Evolutionary conservation across 1,140 invertebrate genomes (phyloP).

Genomic region (Ladona fulva): DNA sequence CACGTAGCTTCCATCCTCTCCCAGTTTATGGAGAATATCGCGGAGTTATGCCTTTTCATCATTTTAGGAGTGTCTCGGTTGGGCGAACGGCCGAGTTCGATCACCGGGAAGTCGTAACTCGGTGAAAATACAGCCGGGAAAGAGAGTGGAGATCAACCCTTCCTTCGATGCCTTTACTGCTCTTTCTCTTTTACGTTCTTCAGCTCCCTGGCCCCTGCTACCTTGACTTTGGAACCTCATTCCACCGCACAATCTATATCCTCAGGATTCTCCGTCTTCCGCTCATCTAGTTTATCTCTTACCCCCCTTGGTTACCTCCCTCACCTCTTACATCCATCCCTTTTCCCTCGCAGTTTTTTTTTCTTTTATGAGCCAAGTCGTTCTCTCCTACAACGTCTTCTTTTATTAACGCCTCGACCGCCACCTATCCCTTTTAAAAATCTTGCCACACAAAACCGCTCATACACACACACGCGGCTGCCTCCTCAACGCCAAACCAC

Average conservation of each 20-base stretch:
- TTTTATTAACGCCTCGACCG: neutral
- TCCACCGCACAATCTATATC: too few species aligned
- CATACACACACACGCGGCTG: neutral
- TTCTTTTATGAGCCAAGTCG: neutral
- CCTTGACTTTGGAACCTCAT: neutral
- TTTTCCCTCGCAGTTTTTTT: neutral
- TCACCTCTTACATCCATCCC: neutral
- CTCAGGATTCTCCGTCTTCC: neutral
- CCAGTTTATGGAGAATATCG: too few species aligned
- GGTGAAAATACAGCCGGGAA: neutral
- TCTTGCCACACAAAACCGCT: neutral
- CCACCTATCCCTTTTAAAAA: conserved; percentile 3
- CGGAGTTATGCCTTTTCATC: neutral
- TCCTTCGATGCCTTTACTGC: neutral
- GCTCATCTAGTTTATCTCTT: neutral
- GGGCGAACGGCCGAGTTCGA: neutral
- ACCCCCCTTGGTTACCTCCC: neutral
- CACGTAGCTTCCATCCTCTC: too few species aligned
- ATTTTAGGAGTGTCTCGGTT: neutral
- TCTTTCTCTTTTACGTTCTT: neutral
- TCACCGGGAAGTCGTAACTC: neutral
- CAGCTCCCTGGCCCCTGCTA: neutral
- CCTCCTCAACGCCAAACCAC: neutral
- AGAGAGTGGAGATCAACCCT: neutral
- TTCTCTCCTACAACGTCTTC: neutral